Evolutionary conservation across 2,797 vertebrate species (phyloP), one percentile per base, ranked within the genome.

Genomic region (Tamandua tetradactyla): DNA sequence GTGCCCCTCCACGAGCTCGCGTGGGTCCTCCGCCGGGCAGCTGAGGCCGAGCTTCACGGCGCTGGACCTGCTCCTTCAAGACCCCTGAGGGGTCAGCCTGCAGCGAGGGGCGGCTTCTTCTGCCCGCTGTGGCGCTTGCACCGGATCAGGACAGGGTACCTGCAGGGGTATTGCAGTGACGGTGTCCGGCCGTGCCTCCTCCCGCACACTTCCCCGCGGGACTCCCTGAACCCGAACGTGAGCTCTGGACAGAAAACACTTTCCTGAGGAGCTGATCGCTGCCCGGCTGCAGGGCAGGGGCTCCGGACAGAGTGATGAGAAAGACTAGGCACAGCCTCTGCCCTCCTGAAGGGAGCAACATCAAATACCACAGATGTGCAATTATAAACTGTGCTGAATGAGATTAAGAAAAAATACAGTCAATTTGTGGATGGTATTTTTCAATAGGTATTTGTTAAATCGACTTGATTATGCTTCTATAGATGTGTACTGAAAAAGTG

Each of bases 401-500:
- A 27, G 12, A 13, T 75, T 32, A 35, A 61, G 23, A 30, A 23
- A 59, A 76, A 81, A 11, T 20, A 23, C 44, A 47, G 15, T 32
- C 7, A 18, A 47, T 6, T 10, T 49, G 12, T n/a, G n/a, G 5
- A 27, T 32, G n/a, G 20, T 23, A 35, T 81, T 32, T 1, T 13
- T 62, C 25, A 49, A 2, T 11, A n/a, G 30, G 5, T 23, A 27
- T 91, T 75, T 87, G 37, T 42, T 7, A 30, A 68, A 18, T 20
- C 0, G 0, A 14, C 40, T 11, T 75, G 27, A 32, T 44, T 55
- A 22, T 32, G 20, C 14, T 57, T 79, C 47, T 82, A 18, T 18
- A 18, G n/a, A 30, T n/a, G 1, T 4, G n/a, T 18, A 10, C 12
- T 3, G 27, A 69, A 59, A 13, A n/a, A 81, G 0, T 1, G 0